Base-by-base conservation (phyloP, 2,797 vertebrate species). In the Corythornis leucogaster region DNA sequence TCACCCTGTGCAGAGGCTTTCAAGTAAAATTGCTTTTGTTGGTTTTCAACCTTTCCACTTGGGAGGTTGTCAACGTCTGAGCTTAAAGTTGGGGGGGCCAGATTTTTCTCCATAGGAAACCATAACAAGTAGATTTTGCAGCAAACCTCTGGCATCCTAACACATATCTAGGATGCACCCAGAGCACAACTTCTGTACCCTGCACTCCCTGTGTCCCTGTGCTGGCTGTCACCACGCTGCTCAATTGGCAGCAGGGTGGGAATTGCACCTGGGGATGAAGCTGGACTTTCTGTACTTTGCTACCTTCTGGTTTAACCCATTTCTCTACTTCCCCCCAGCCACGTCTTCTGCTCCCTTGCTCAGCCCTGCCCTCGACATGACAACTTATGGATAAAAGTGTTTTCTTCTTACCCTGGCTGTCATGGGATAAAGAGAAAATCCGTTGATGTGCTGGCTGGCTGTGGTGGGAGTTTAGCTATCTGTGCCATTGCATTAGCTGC, bases 161-260 rank as follows among this genome's bases (percentile, higher is more conserved):
- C 0, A 0, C 0, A 0, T 15, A 8, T n/a, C 33, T 20, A 6
- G 43, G 62, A 20, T 48, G 42, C 6, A 4, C 50, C 12, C 22
- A 28, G 25, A 78, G 20, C 5, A 2, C 1, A 2, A 6, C 18
- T 7, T 0, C 0, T 12, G 42, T 11, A 2, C 5, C 28, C 16
- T n/a, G n/a, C 28, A 12, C 0, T 0, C 1, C 0, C 21, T 17
- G 3, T 11, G 14, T 40, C 57, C 53, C 53, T 6, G 22, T 6
- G 21, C 64, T 51, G 15, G 30, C 57, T 3, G 0, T 53, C 2
- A 1, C 63, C 38, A 30, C 3, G 0, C 55, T 58, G 48, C 31
- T 22, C 0, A 1, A 4, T 2, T 5, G 31, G 26, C 31, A 21
- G 57, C 0, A 5, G 51, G 40, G 12, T 74, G 15, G 61, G 50